These are phyloP conservation scores for Synanthedon myopaeformis DNA, from an alignment of 2,888 invertebrate species.

Conservation along the genomic window DNA sequence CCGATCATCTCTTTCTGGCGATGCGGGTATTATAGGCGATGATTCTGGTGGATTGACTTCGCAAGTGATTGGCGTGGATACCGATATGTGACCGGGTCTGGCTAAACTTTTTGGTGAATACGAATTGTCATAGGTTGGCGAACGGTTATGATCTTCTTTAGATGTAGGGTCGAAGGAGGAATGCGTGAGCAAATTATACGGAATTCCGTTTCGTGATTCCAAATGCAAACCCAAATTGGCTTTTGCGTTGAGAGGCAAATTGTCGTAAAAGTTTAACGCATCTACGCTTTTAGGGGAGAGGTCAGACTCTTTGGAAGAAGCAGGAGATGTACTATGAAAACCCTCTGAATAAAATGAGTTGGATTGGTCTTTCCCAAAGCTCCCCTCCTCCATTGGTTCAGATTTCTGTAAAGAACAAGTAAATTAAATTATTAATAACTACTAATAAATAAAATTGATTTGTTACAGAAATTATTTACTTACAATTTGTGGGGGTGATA, in stretches of 20 bases:
- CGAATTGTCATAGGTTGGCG: slow-evolving; percentile 39
- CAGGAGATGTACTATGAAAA: slow-evolving; percentile 71
- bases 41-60: slow-evolving; percentile 62
- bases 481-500: slow-evolving; percentile 48
- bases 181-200: slow-evolving; percentile 73
- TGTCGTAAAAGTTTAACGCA: slow-evolving; percentile 49
- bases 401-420: slow-evolving; percentile 62
- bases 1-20: slow-evolving; percentile 41
- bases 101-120: slow-evolving; percentile 43
- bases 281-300: slow-evolving; percentile 63
- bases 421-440: not conserved
- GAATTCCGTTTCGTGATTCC: slow-evolving; percentile 52
- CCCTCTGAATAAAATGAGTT: slow-evolving; percentile 73
- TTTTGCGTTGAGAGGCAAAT: slow-evolving; percentile 50
- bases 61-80: slow-evolving; percentile 44
- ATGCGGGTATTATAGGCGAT: slow-evolving; percentile 43
- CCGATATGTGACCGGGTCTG: slow-evolving; percentile 44
- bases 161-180: slow-evolving; percentile 63
- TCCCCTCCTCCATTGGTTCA: slow-evolving; percentile 59
- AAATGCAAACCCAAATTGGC: slow-evolving; percentile 56
- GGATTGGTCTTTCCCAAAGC: slow-evolving; percentile 67
- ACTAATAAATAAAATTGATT: not conserved
- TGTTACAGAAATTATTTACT: slow-evolving; percentile 13
- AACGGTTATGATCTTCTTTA: slow-evolving; percentile 39
- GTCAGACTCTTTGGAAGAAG: slow-evolving; percentile 66